A percentile compares a stretch with the other conserved stretches of the same genome.
Conservation (phyloP, 2,113 vertebrate genomes). For the Hymenochirus boettgeri region DNA sequence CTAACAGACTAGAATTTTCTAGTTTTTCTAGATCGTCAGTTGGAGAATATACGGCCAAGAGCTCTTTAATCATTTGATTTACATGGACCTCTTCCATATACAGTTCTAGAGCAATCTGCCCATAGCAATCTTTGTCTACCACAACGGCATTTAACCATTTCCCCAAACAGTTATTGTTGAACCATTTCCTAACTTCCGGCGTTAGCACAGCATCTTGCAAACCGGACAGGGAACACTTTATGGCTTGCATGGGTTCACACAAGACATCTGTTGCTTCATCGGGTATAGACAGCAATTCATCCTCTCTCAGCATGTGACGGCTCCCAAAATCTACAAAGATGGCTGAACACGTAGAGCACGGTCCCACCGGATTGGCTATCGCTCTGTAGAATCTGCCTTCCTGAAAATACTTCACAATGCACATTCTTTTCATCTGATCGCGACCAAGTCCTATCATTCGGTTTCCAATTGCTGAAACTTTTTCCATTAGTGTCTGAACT, state of each 20-base stretch:
- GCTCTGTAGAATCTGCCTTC: constrained; percentile 81
- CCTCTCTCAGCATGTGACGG: constrained; percentile 62
- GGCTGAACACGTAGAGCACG: constrained; percentile 57
- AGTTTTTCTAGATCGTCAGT: too few relatives aligned
- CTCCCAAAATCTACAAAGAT: constrained; percentile 92
- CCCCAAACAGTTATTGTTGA: constrained; percentile 58
- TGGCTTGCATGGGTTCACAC: constrained; percentile 83
- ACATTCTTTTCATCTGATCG: constrained; percentile 52
- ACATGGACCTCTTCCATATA: constrained; percentile 72
- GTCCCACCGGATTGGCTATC: constrained; percentile 55
- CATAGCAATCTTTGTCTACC: constrained; percentile 60
- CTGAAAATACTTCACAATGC: constrained; percentile 71
- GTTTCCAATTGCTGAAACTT: constrained; percentile 55
- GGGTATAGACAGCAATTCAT: constrained; percentile 68
- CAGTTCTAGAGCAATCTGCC: constrained; percentile 71
- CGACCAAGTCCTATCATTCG: constrained; percentile 39
- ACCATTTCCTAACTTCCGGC: constrained; percentile 66
- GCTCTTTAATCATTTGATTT: constrained; percentile 71
- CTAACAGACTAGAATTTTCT: too few relatives aligned
- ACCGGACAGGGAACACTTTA: constrained; percentile 68
- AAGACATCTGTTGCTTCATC: constrained; percentile 66
- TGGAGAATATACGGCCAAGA: constrained; percentile 51
- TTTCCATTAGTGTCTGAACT: constrained; percentile 61
- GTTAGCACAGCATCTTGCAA: constrained; percentile 58
- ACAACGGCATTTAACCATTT: constrained; percentile 68